These are phyloP conservation scores for Drosophila merina DNA, from an alignment of 2,888 invertebrate species.

Conservation along the genomic window DNA sequence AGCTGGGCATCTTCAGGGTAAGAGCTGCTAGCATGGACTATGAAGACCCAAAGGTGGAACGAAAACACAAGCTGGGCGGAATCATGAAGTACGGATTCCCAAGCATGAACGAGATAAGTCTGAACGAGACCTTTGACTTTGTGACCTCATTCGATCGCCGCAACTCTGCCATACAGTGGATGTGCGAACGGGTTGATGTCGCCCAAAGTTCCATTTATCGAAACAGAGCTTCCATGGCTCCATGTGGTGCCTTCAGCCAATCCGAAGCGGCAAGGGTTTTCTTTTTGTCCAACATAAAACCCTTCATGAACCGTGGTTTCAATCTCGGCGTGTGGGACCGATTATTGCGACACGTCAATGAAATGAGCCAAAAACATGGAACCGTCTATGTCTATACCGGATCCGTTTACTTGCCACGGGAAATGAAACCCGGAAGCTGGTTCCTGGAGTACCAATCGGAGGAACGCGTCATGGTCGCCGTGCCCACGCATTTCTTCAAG, in stretches of 20 bases:
- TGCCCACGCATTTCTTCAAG: constrained; percentile 70
- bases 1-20: constrained; percentile 56
- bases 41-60: constrained; percentile 18
- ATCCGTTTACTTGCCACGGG: constrained; percentile 64
- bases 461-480: constrained; percentile 60
- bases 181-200: constrained; percentile 59
- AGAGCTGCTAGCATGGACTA: not conserved
- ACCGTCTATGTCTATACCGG: constrained; percentile 63
- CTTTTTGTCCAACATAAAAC: constrained; percentile 69
- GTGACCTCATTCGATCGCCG: constrained; percentile 71
- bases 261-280: constrained; percentile 67
- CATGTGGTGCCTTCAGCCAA: constrained; percentile 31
- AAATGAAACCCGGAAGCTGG: constrained; percentile 58
- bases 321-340: constrained; percentile 59
- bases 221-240: not conserved
- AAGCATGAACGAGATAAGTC: constrained; percentile 68
- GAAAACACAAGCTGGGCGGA: constrained; percentile 49
- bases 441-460: constrained; percentile 65
- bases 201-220: not conserved
- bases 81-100: constrained; percentile 72
- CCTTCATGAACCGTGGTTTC: constrained; percentile 57
- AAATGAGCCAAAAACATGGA: constrained; percentile 46
- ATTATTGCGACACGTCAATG: constrained; percentile 52
- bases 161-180: constrained; percentile 66
- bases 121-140: constrained; percentile 62